Conservation (phyloP, 2,888 invertebrate species). For the Drosophila colorata region DNA sequence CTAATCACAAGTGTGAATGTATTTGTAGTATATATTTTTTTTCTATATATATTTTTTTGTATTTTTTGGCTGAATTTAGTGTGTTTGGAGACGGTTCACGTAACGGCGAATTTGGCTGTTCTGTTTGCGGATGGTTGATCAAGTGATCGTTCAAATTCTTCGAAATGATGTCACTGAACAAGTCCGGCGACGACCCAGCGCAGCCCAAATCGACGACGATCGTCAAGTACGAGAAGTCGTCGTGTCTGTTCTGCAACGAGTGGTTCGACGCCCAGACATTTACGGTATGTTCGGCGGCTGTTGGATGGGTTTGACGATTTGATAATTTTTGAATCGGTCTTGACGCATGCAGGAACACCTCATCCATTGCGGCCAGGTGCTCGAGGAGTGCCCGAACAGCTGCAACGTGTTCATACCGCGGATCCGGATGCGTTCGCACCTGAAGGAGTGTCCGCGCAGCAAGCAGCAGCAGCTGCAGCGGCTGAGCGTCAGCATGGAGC, state of each 20-base stretch:
- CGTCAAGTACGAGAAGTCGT: constrained; percentile 86
- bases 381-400: constrained; percentile 89
- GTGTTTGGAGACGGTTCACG: constrained; percentile 62
- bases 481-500: constrained; percentile 62
- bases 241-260: constrained; percentile 90
- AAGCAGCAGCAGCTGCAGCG: constrained; percentile 44
- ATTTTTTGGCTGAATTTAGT: constrained; percentile 56
- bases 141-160: neutral
- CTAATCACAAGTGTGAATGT: constrained; percentile 50
- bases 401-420: constrained; percentile 90
- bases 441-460: constrained; percentile 85
- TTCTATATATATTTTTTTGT: constrained; percentile 7
- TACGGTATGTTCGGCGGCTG: no score
- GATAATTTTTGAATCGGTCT: no score
- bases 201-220: constrained; percentile 77
- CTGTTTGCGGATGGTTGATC: neutral
- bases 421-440: constrained; percentile 87
- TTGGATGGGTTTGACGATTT: no score
- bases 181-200: constrained; percentile 3
- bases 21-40: neutral
- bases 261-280: constrained; percentile 88
- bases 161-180: constrained; percentile 52
- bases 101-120: constrained; percentile 32
- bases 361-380: constrained; percentile 89
- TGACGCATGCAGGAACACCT: constrained; percentile 87